Base-by-base conservation (phyloP, 2,888 invertebrate species). In the Mactromeris polynyma region DNA sequence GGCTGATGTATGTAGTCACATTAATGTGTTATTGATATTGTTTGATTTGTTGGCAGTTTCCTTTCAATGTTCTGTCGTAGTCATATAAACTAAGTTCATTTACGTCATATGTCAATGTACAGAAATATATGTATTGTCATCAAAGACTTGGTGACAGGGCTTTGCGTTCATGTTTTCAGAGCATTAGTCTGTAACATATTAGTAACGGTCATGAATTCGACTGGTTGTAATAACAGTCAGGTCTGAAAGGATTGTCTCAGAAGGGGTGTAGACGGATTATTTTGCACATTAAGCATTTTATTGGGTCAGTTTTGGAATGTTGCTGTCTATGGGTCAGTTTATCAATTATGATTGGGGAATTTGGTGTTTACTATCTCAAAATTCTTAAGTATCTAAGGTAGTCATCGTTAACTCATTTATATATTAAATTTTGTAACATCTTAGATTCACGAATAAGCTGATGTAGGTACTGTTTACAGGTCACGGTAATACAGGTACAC, bases 281-380 rank as follows among this genome's bases (percentile, higher is more conserved):
- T 64, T n/a, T 64, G 58, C 58, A 26, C 26, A 64, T 26, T 64
- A 26, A 26, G 58, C 58, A 64, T 64, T 64, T 26, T 26, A 64
- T 64, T 64, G n/a, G 58, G 26, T 64, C 58, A 64, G 58, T 64
- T 26, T 64, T 64, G 58, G 58, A 64, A 64, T 64, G 58, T 64
- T n/a, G 58, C 58, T 64, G 26, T 26, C 58, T 26, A 64, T 11
- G 58, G 26, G 58, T 64, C 58, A 64, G 26, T n/a, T 64, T 64
- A 26, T 64, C 58, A 64, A 26, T 64, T 26, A 64, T 58, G 58
- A 58, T 58, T 21, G 26, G 26, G 26, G 58, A 64, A 26, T 64
- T 64, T n/a, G 3, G 11, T 64, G 58, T 11, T 64, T 64, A 64
- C 26, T 11, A 64, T 26, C 26, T n/a, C n/a, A 6, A 26, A n/a